A percentile compares a stretch with the other conserved stretches of the same genome.
Conservation (phyloP, 2,888 invertebrate species). For the Cephus rjabovi region DNA sequence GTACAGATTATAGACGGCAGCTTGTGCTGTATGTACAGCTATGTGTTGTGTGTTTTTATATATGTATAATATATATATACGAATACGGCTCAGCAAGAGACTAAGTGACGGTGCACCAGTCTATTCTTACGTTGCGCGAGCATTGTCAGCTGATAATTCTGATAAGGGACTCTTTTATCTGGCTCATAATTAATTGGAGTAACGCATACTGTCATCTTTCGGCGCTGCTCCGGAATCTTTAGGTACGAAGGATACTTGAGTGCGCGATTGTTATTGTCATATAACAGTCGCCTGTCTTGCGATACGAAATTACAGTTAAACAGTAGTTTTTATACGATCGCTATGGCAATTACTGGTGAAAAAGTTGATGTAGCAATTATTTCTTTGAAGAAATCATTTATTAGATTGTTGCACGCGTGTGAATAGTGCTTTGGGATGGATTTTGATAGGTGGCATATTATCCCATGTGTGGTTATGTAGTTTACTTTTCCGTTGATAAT, state of each 20-base stretch:
- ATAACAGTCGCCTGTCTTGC: neutral
- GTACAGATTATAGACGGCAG: conserved; percentile 30
- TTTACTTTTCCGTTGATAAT: neutral
- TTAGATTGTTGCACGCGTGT: no score
- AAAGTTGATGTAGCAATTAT: neutral
- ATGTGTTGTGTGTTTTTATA: conserved; percentile 9
- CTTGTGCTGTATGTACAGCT: conserved; percentile 16
- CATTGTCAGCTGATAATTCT: conserved; percentile 33
- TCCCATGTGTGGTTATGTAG: neutral
- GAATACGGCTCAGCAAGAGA: neutral
- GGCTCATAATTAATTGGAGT: neutral
- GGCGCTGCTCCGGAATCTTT: neutral
- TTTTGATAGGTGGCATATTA: neutral
- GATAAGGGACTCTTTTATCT: neutral
- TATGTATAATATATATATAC: neutral
- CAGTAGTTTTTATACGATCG: neutral
- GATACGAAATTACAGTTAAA: neutral
- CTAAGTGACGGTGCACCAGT: conserved; percentile 21
- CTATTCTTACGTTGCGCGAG: neutral
- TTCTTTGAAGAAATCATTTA: no score
- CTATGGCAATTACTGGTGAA: neutral
- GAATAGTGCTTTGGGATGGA: neutral
- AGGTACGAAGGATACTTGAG: neutral
- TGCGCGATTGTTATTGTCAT: neutral
- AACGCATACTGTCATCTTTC: neutral